phyloP scores from a whole-genome alignment of 1,140 invertebrate genomes.

The Leptestheria dahalacensis region DNA sequence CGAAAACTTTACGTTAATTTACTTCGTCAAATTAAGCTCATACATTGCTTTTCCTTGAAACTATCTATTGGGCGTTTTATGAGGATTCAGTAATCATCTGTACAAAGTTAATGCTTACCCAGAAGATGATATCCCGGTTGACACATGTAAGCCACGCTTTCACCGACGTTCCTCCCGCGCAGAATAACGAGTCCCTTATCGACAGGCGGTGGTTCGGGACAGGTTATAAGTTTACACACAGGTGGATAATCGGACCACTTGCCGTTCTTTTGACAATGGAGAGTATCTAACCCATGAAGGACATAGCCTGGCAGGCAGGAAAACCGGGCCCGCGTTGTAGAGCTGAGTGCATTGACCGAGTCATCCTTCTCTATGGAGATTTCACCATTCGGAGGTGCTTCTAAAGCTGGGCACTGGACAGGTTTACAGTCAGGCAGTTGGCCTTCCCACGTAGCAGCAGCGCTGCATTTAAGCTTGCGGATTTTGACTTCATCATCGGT shows the following conservation, averaged over 20 bases:
- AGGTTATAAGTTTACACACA: constrained; percentile 24
- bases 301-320: constrained; percentile 23
- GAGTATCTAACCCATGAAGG: constrained; percentile 20
- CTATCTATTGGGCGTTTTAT: too few relatives aligned
- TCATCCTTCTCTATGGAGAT: background rate
- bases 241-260: constrained; percentile 24
- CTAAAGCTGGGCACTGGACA: constrained; percentile 18
- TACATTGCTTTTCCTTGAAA: too few relatives aligned
- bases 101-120: background rate
- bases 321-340: constrained; percentile 17
- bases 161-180: constrained; percentile 16
- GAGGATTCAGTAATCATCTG: too few relatives aligned
- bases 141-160: constrained; percentile 22
- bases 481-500: constrained; percentile 20
- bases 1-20: background rate
- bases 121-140: constrained; percentile 20
- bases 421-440: constrained; percentile 19
- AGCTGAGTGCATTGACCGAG: constrained; percentile 9
- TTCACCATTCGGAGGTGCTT: constrained; percentile 13
- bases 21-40: background rate
- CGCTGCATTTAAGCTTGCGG: constrained; percentile 2
- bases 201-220: constrained; percentile 21
- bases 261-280: constrained; percentile 24
- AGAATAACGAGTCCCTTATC: constrained; percentile 21
- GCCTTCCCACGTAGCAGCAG: constrained; percentile 12